Conservation (phyloP, 2,113 vertebrate genomes). For the Pipra filicauda region DNA sequence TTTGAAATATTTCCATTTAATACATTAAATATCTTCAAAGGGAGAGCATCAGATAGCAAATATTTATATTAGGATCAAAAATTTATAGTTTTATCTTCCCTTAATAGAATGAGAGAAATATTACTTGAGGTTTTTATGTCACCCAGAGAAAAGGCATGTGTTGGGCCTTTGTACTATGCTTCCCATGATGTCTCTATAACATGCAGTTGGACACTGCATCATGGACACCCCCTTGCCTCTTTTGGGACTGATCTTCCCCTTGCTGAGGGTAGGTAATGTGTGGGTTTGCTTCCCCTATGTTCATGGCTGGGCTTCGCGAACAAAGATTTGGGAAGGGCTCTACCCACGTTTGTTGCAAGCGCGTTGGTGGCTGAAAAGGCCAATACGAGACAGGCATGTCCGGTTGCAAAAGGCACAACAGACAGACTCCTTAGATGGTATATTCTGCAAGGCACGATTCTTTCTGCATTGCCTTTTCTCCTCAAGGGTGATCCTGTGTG, state of each 20-base stretch:
- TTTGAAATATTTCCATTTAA: background rate
- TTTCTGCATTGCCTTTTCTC: no score
- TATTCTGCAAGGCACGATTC: no score
- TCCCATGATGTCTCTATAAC: background rate
- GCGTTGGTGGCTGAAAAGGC: no score
- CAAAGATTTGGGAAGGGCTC: no score
- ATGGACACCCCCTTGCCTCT: fast-evolving
- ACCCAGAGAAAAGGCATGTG: background rate
- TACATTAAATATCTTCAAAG: background rate
- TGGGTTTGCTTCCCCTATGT: background rate
- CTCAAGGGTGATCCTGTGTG: no score
- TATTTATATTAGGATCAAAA: background rate
- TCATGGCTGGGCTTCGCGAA: no score
- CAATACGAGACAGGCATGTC: no score
- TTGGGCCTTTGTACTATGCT: background rate
- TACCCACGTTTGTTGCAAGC: no score
- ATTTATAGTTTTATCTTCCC: background rate
- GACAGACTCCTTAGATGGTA: no score
- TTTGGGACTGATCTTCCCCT: background rate
- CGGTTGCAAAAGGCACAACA: no score
- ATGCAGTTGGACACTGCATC: background rate
- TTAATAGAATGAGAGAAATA: background rate
- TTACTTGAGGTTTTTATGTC: background rate
- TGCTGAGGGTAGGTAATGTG: background rate
- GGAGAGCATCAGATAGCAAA: background rate